Base-by-base conservation (phyloP, 2,113 vertebrate genomes). In the Actenoides lindsayi region DNA sequence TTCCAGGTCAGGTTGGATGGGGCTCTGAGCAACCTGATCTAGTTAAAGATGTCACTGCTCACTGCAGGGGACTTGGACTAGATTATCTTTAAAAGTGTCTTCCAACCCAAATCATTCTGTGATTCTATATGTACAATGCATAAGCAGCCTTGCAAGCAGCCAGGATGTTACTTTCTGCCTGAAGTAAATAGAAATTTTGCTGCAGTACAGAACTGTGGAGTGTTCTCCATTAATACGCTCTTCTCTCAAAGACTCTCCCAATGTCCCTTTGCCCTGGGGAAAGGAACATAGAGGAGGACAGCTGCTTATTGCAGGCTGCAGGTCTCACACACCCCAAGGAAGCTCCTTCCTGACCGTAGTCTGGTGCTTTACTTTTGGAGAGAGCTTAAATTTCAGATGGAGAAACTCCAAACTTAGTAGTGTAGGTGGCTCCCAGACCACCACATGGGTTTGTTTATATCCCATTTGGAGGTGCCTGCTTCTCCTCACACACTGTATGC, bases 121-220 rank as follows among this genome's bases (percentile, higher is more conserved):
- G 53, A 18, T 30, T 56, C 30, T 30, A 11, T 0, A 25, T 0
- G 3, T 10, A 56, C 21, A 19, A 10, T 15, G 24, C 56, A 18
- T 5, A 35, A 48, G 62, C 42, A 87, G 46, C 76, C 37, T 41
- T 19, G 31, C 17, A 81, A 81, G 59, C 63, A 68, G 59, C 30
- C 68, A 81, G 83, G 21, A 4, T 13, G 46, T 74, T 57, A 21
- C 11, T 8, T 16, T 59, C 6, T 11, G 25, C 33, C 20, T 35
- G 18, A 75, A 63, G 41, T 2, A 75, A 51, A 41, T 0, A 65
- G 57, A 53, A 54, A 67, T 31, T 31, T 87, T 42, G 6, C 54
- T 56, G 56, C 2, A 1, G 13, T 23, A 15, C 0, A 0, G 67
- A 77, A 78, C 53, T 17, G 53, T 23, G 42, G 57, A 21, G 8